phyloP scores from a whole-genome alignment of 2,888 invertebrate species.

The Idaea dimidiata region DNA sequence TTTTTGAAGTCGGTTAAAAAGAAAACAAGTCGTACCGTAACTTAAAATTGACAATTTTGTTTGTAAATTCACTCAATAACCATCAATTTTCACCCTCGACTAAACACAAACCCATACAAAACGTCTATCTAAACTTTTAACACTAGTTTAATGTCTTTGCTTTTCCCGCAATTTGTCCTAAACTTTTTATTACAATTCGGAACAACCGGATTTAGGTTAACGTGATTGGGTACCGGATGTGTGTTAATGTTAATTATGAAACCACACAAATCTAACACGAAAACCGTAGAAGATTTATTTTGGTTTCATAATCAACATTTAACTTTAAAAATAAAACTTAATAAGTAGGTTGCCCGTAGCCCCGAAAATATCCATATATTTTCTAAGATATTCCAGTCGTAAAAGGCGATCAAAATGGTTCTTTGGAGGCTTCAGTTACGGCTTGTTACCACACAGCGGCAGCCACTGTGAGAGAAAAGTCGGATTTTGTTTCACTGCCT shows the following conservation, averaged over 20 bases:
- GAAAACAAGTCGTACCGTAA: background rate
- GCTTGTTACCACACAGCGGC: no score
- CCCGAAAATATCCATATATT: no score
- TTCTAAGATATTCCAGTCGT: no score
- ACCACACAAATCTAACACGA: background rate
- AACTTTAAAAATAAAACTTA: no score
- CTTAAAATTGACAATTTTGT: background rate
- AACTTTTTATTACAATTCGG: constrained; percentile 28
- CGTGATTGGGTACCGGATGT: background rate
- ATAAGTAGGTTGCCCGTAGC: no score
- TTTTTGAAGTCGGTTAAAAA: no score
- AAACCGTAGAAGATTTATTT: no score
- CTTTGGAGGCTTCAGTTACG: no score
- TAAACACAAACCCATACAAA: background rate
- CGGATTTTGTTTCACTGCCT: no score
- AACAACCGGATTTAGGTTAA: constrained; percentile 22
- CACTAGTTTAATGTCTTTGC: background rate
- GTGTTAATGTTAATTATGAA: background rate
- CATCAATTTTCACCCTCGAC: background rate
- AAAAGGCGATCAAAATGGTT: no score
- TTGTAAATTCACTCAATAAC: background rate
- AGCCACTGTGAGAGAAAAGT: no score
- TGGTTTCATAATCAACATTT: no score
- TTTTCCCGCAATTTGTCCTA: constrained; percentile 17
- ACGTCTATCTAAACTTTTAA: background rate